Conservation (phyloP, 1,140 invertebrate species). For the Pseudomyrmex flavicornis region DNA sequence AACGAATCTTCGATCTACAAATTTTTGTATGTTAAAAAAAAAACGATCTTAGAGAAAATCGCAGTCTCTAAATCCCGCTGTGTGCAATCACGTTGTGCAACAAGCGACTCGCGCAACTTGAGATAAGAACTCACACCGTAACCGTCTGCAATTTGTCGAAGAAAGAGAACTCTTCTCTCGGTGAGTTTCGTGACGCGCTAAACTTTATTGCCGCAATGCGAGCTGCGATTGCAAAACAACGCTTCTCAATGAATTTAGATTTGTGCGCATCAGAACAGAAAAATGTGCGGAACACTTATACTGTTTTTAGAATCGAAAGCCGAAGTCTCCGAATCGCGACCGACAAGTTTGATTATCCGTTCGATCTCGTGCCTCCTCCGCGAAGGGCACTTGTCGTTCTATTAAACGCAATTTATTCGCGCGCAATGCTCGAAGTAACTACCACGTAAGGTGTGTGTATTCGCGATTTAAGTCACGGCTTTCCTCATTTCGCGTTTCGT, state of each 20-base stretch:
- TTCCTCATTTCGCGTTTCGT: constrained; percentile 1
- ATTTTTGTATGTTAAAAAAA: constrained; percentile 5
- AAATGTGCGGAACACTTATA: constrained; percentile 1
- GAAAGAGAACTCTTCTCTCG: constrained; percentile 51
- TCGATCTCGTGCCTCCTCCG: constrained; percentile 42
- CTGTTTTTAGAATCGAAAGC: constrained; percentile 40
- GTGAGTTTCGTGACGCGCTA: constrained; percentile 44
- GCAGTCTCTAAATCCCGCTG: constrained; percentile 14
- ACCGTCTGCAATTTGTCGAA: constrained; percentile 53
- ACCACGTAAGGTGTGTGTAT: constrained; percentile 3
- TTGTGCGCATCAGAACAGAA: not conserved
- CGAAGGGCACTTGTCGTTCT: constrained; percentile 5
- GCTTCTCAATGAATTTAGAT: constrained; percentile 47
- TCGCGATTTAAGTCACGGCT: constrained; percentile 9
- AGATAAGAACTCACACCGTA: constrained; percentile 18
- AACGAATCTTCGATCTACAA: not conserved
- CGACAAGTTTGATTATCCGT: constrained; percentile 41
- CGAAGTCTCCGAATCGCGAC: constrained; percentile 6
- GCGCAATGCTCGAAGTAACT: constrained; percentile 29
- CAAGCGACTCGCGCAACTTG: constrained; percentile 6
- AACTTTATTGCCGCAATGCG: constrained; percentile 47
- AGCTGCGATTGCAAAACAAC: constrained; percentile 32
- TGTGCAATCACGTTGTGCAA: constrained; percentile 45
- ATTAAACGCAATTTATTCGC: constrained; percentile 37
- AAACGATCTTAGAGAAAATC: not conserved